A percentile compares a stretch with the other conserved stretches of the same genome.
phyloP scores from a whole-genome alignment of 2,797 vertebrate species.

The Gambusia yucatana region DNA sequence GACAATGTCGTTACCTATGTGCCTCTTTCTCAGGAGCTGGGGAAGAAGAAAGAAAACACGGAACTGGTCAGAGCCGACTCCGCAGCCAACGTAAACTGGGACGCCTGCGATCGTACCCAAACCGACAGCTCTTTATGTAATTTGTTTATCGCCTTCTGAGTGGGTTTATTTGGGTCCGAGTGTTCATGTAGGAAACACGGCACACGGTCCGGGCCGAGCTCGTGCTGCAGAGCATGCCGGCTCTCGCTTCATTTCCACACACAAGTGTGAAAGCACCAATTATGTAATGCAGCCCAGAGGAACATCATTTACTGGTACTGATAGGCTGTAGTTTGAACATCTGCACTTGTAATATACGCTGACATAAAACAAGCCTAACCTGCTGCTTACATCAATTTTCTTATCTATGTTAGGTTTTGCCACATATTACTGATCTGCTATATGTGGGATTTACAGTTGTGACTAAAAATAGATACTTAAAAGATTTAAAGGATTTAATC shows the following conservation, averaged over 20 bases:
- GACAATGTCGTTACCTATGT: slow-evolving; percentile 98
- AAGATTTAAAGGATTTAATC: neutral
- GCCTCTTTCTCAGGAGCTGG: slow-evolving; percentile 92
- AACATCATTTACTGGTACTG: slow-evolving; percentile 33
- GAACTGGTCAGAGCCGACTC: slow-evolving; percentile 20
- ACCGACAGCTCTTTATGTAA: slow-evolving; percentile 69
- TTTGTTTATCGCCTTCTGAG: slow-evolving; percentile 51
- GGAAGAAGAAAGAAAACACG: slow-evolving; percentile 7
- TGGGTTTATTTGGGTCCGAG: slow-evolving; percentile 59
- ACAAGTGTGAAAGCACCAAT: slow-evolving; percentile 72
- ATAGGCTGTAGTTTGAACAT: slow-evolving; percentile 1
- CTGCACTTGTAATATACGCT: neutral
- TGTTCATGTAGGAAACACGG: slow-evolving; percentile 49
- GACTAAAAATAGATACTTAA: neutral
- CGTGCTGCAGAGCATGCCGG: slow-evolving; percentile 55
- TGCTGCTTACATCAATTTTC: neutral
- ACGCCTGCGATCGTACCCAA: slow-evolving; percentile 30
- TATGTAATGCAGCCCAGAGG: slow-evolving; percentile 66
- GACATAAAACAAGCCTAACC: neutral
- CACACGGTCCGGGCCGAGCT: slow-evolving; percentile 51
- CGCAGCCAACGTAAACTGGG: slow-evolving; percentile 26
- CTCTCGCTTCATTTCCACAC: slow-evolving; percentile 63
- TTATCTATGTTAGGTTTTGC: neutral
- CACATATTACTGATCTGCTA: neutral
- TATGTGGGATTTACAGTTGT: neutral